These are phyloP conservation scores for Chiroxiphia lanceolata DNA, from an alignment of 2,797 vertebrate species.

Conservation along the genomic window DNA sequence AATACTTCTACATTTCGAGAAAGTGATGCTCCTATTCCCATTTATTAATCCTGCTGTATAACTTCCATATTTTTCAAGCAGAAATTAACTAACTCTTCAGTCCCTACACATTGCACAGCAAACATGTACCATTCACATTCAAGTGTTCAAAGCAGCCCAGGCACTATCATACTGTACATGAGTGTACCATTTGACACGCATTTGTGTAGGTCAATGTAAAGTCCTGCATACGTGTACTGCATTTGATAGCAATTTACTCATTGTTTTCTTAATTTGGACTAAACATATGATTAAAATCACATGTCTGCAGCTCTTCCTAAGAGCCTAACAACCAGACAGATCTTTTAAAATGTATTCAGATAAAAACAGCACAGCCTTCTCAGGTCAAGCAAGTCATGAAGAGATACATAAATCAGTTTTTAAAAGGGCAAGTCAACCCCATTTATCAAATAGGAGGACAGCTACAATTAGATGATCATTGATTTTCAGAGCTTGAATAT, in stretches of 20 bases:
- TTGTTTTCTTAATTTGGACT: neutral
- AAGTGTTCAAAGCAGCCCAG: neutral
- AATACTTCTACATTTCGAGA: neutral
- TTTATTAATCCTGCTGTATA: neutral
- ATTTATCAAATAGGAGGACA: neutral
- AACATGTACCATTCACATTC: neutral
- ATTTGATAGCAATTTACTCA: neutral
- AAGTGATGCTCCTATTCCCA: neutral
- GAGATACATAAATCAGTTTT: neutral
- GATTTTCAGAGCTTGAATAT: neutral
- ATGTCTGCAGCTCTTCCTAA: neutral
- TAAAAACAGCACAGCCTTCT: neutral
- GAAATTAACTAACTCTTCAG: neutral
- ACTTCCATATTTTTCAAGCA: neutral
- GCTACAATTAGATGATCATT: neutral
- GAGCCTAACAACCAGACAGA: fast-evolving
- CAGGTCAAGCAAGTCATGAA: neutral
- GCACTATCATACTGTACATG: neutral
- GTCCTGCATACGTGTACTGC: neutral
- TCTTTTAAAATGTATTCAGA: neutral
- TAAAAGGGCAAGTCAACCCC: neutral
- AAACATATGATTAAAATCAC: neutral
- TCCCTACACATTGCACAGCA: neutral
- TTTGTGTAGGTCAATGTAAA: neutral
- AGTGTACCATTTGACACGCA: neutral